Evolutionary conservation across 2,797 vertebrate genomes (phyloP).

Genomic region (Tenualosa ilisha): DNA sequence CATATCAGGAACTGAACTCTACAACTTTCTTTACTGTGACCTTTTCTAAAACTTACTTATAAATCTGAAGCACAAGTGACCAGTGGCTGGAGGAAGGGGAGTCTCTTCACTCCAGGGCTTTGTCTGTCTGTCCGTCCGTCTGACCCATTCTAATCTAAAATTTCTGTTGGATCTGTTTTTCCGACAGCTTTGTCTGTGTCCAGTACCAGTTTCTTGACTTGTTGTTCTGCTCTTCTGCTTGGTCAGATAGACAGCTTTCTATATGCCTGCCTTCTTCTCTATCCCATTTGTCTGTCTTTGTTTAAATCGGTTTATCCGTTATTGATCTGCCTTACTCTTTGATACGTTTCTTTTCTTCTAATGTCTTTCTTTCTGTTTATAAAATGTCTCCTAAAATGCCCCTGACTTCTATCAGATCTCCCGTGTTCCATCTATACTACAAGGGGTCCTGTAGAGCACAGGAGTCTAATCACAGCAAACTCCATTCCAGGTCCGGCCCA

Average conservation of each 20-base stretch:
- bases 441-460: not conserved
- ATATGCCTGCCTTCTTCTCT: not conserved
- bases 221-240: not conserved
- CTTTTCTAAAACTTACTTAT: slow-evolving; percentile 53
- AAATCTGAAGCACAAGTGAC: slow-evolving; percentile 77
- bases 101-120: not conserved
- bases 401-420: not conserved
- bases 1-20: slow-evolving; percentile 29
- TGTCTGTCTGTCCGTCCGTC: slow-evolving; percentile 34
- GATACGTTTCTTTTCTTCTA: not conserved
- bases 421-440: slow-evolving; percentile 41
- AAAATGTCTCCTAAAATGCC: not conserved
- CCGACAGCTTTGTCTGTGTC: not conserved
- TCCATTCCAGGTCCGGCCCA: not conserved
- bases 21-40: not conserved
- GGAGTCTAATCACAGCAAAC: not conserved
- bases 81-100: slow-evolving; percentile 54
- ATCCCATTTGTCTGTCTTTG: not conserved
- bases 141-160: slow-evolving; percentile 12
- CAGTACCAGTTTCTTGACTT: not conserved
- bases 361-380: not conserved
- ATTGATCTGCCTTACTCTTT: slow-evolving; percentile 9
- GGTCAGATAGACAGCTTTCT: not conserved
- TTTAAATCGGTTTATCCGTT: not conserved
- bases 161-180: not conserved